Percentiles rank a stretch among this genome's conserved stretches.
These are phyloP conservation scores for Drosophila setosimentum DNA, from an alignment of 2,888 invertebrate genomes.

Conservation along the genomic window DNA sequence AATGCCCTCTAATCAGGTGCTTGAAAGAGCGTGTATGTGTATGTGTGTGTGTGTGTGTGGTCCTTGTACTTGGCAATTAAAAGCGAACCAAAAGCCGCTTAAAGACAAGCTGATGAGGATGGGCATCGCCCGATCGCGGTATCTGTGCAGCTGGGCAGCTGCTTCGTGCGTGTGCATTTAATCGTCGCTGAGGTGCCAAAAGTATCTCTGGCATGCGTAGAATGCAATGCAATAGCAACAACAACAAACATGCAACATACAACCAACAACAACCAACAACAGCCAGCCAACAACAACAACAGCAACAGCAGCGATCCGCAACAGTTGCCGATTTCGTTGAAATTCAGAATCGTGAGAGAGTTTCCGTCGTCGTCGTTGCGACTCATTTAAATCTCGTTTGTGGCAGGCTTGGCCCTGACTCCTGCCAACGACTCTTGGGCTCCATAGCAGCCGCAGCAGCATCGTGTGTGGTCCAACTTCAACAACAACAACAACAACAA, in stretches of 20 bases:
- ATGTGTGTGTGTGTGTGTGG: slow-evolving; percentile 61
- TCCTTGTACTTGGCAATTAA: slow-evolving; percentile 78
- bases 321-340: slow-evolving; percentile 74
- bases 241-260: slow-evolving; percentile 6
- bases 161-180: slow-evolving; percentile 71
- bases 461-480: slow-evolving; percentile 73
- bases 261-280: slow-evolving; percentile 10
- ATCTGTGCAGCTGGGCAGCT: slow-evolving; percentile 3
- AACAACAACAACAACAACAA: slow-evolving; percentile 30
- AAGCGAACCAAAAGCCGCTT: slow-evolving; percentile 68
- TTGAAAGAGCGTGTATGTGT: slow-evolving; percentile 4
- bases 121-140: not conserved
- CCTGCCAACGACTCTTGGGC: slow-evolving; percentile 45
- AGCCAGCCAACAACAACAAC: slow-evolving; percentile 11
- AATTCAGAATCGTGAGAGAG: slow-evolving; percentile 81
- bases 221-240: slow-evolving; percentile 59
- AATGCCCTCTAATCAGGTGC: slow-evolving; percentile 75
- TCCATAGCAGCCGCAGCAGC: slow-evolving; percentile 37
- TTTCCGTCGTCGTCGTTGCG: slow-evolving; percentile 65
- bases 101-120: slow-evolving; percentile 41
- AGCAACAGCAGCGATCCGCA: slow-evolving; percentile 47
- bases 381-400: slow-evolving; percentile 82
- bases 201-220: slow-evolving; percentile 80
- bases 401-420: slow-evolving; percentile 54
- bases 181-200: slow-evolving; percentile 79